A percentile compares a stretch with the other conserved stretches of the same genome.
Conservation (phyloP, 2,113 vertebrate genomes). For the Ardeotis arabs region DNA sequence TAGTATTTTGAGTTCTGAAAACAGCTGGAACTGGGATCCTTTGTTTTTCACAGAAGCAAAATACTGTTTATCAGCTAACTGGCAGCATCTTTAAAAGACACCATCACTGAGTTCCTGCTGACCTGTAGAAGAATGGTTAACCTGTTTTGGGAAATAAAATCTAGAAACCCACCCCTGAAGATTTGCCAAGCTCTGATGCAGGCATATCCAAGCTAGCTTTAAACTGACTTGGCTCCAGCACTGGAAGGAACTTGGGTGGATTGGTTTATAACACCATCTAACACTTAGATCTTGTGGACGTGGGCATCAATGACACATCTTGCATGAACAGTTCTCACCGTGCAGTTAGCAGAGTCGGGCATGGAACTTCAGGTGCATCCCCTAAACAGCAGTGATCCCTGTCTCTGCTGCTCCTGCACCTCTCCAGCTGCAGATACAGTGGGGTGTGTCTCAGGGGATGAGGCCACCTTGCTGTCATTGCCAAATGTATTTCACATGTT, state of each 20-base stretch:
- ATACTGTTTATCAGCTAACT: slow-evolving; percentile 15
- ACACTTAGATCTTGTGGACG: neutral
- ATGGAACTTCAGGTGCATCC: neutral
- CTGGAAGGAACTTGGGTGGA: neutral
- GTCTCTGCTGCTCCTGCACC: neutral
- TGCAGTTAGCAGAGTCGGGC: neutral
- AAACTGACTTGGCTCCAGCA: neutral
- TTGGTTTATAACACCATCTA: neutral
- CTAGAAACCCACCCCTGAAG: neutral
- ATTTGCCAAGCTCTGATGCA: neutral
- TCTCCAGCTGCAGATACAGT: neutral
- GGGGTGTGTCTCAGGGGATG: neutral
- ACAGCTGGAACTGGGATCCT: neutral
- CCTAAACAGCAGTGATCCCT: neutral
- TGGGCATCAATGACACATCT: neutral
- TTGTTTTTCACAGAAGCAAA: slow-evolving; percentile 36
- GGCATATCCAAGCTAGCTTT: neutral
- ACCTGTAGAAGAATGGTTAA: neutral
- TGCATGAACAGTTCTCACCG: neutral
- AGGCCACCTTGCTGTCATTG: neutral
- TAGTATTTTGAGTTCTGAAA: neutral
- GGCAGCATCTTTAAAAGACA: neutral
- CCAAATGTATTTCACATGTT: neutral
- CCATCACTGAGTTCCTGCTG: neutral
- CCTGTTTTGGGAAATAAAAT: neutral